Percentiles rank a stretch among this genome's conserved stretches.
phyloP scores from a whole-genome alignment of 2,888 invertebrate genomes.

The Labia minor region DNA sequence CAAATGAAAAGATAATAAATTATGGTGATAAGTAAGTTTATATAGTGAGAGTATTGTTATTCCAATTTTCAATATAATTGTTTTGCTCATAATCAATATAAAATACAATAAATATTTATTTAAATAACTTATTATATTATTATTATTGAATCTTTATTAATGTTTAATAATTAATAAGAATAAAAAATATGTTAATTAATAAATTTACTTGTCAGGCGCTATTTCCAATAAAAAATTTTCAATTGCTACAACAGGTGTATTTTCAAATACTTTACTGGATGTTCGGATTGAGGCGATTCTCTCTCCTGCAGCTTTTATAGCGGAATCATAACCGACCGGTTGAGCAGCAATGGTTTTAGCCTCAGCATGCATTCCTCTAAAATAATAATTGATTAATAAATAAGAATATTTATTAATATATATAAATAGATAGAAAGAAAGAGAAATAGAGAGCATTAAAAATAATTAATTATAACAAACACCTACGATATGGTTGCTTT shows the following conservation, averaged over 20 bases:
- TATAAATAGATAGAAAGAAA: no score
- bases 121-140: no score
- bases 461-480: not conserved
- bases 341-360: conserved; percentile 55
- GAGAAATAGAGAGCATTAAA: not conserved
- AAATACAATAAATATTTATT: no score
- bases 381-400: conserved; percentile 23
- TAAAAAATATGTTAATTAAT: not conserved
- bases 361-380: conserved; percentile 52
- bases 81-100: no score
- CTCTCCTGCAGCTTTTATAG: conserved; percentile 61
- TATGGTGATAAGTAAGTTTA: no score
- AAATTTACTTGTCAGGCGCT: conserved; percentile 44
- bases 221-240: conserved; percentile 68
- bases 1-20: no score
- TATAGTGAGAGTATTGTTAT: no score
- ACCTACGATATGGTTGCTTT: conserved; percentile 65
- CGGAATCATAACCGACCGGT: conserved; percentile 68
- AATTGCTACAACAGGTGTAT: conserved; percentile 58
- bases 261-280: conserved; percentile 45
- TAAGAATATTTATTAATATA: not conserved
- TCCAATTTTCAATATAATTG: no score
- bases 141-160: no score
- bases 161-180: no score
- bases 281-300: conserved; percentile 52